Base-by-base conservation (phyloP, 1,140 invertebrate species). In the Antheraea pernyi region DNA sequence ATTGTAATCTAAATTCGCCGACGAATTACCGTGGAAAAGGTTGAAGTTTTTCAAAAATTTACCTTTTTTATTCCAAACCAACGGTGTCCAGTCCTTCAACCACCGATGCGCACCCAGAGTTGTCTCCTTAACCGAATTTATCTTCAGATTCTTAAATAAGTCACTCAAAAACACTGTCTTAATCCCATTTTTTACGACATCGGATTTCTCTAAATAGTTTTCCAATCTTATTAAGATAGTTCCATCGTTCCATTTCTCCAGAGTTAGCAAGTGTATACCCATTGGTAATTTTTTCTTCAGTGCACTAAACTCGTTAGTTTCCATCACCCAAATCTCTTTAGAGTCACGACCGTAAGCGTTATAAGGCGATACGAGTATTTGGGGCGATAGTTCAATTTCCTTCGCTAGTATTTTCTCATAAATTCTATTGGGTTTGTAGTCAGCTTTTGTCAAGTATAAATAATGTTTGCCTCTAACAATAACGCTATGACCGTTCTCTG, bases 201-300 rank as follows among this genome's bases (percentile, higher is more conserved):
- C 97, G 3, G 89, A 88, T 30, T 93, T 94, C 84, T 98, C 97
- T 72, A 97, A 95, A 76, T 98, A 94, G 90, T 99, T 97, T 81
- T 99, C 98, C 0, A 99, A 85, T 69, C 98, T 93, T 0, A 99
- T 69, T 13, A 99, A 91, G 9, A 97, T 77, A 19, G 93, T 93
- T 4, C 84, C 84, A 6, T 93, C 93, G 60, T 94, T 94, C 94
- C 96, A 97, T 61, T 97, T 95, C 84, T 99, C 97, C 46, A 98
- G 84, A 10, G 97, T 98, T 48, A 99, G 87, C 30, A 99, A 86
- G 75, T 98, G 96, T 0, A 99, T 94, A 75, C 98, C 97, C 18
- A 92, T 70, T 0, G 98, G 97, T 0, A 99, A 75, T 39, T 89
- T 84, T 0, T 59, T 73, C 61, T 81, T 79, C 0, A 88, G 59